These are phyloP conservation scores for Poeciliopsis infans DNA, from an alignment of 2,797 vertebrate species.

Conservation along the genomic window DNA sequence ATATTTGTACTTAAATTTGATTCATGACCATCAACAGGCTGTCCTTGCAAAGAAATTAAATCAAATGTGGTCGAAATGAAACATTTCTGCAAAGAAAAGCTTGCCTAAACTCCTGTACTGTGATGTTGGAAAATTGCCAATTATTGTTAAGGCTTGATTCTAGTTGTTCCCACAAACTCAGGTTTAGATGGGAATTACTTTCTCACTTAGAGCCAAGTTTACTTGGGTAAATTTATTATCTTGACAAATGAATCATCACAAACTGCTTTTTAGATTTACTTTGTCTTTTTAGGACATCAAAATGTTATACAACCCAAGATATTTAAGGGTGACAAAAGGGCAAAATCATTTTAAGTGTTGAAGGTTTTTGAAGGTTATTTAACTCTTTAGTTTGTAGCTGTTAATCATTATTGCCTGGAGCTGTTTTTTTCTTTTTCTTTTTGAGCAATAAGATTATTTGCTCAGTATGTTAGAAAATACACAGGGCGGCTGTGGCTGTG, in stretches of 20 bases:
- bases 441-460: not conserved
- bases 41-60: not conserved
- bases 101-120: not conserved
- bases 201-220: not conserved
- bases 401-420: not conserved
- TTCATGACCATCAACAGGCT: not conserved
- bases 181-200: not conserved
- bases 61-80: not conserved
- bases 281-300: not conserved
- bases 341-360: too few species aligned
- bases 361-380: not conserved
- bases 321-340: not conserved
- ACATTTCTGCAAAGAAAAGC: not conserved
- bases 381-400: not conserved
- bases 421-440: not conserved
- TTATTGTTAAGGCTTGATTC: not conserved
- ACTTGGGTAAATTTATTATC: not conserved
- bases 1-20: not conserved
- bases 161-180: not conserved
- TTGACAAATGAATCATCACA: not conserved
- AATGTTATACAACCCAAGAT: not conserved
- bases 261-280: not conserved
- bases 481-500: too few species aligned
- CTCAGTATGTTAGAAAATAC: not conserved
- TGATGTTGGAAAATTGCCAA: not conserved